Conservation (phyloP, 2,888 invertebrate genomes). For the Parnassius orleans region DNA sequence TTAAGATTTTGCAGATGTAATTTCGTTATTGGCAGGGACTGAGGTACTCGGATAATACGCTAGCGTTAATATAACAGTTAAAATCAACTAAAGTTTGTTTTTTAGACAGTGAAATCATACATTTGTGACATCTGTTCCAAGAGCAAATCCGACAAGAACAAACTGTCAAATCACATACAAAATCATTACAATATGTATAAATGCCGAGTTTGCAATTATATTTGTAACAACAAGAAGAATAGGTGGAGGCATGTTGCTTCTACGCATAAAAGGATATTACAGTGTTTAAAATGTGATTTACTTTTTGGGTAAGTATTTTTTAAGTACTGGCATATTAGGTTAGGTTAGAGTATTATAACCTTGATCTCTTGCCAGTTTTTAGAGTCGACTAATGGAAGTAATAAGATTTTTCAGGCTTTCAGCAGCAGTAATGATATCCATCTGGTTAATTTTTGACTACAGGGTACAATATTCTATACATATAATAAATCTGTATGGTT, state of each 20-base stretch:
- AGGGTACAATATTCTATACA: too few species aligned
- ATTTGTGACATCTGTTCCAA: slow-evolving; percentile 41
- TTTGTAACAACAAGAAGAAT: slow-evolving; percentile 26
- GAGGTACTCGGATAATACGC: too few species aligned
- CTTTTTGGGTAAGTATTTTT: slow-evolving; percentile 41
- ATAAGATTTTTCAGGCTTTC: too few species aligned
- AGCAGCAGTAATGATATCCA: too few species aligned
- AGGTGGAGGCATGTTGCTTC: slow-evolving; percentile 29
- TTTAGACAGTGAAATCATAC: slow-evolving; percentile 32
- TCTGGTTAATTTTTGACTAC: too few species aligned
- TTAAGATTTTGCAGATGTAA: too few species aligned
- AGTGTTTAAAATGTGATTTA: slow-evolving; percentile 43
- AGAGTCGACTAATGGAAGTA: too few species aligned
- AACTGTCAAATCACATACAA: slow-evolving; percentile 33
- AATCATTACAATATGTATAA: slow-evolving; percentile 35
- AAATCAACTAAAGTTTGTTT: slow-evolving; percentile 6
- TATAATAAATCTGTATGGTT: too few species aligned
- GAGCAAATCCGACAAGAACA: slow-evolving; percentile 26
- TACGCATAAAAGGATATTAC: slow-evolving; percentile 36
- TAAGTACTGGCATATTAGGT: too few species aligned
- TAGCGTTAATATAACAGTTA: too few species aligned
- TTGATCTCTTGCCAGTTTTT: background rate
- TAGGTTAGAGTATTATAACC: background rate
- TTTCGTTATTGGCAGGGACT: too few species aligned
- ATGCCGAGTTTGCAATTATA: slow-evolving; percentile 39